Evolutionary conservation across 2,888 invertebrate species (phyloP), one percentile per base, ranked within the genome.

Genomic region (Acholoe squamosa): DNA sequence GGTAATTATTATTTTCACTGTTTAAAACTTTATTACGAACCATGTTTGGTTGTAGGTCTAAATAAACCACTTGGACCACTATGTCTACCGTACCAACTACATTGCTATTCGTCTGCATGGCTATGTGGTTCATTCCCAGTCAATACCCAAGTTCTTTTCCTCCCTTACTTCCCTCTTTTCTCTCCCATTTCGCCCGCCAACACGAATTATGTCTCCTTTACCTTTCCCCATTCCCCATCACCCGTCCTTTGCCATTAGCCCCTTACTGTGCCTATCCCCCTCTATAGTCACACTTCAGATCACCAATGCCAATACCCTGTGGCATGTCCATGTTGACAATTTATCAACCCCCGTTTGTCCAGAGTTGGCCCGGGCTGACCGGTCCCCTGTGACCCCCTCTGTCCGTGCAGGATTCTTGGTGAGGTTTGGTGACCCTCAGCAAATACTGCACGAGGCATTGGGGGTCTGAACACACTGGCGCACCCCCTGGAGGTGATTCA

Each of bases 321-420:
- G 71, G 71, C 71, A 71, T 71, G 71, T 28, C 28, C 71, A 71
- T 71, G 71, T 71, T 71, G 71, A 71, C 71, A 71, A 71, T 25
- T 71, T 71, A 71, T 71, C 71, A 71, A 61, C 14, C 5, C 19
- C 61, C 71, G 71, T 25, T 28, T 28, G 71, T 25, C 71, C 71
- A 25, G 31, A 3, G 61, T 3, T n/a, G n/a, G 28, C 28, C 71
- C 71, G 14, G 71, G 28, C 71, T 71, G 28, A 71, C 25, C 31
- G 71, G 71, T 61, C 14, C 71, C n/a, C 14, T 61, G 61, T 19
- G 22, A 3, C 61, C 12, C 3, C 12, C 22, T 3, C 7, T n/a
- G 61, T n/a, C 61, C 22, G 61, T n/a, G 22, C 61, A 3, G 61
- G n/a, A 19, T 7, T 3, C 61, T 0, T 61, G 22, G 61, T 43